Conservation (phyloP, 1,140 invertebrate species). For the Orchesella cincta region DNA sequence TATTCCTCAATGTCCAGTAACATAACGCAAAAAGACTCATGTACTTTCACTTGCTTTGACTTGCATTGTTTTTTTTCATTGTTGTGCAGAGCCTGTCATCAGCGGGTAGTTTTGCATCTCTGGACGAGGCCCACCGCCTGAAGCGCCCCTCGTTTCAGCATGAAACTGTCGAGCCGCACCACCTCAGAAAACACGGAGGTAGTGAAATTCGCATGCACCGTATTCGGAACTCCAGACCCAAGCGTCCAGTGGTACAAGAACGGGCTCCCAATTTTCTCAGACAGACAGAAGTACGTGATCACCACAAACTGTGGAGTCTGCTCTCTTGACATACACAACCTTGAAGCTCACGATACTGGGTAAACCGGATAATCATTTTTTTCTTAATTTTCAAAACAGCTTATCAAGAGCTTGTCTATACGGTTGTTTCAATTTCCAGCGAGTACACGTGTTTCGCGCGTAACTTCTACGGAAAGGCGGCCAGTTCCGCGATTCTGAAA, state of each 20-base stretch:
- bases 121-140: slow-evolving; percentile 56
- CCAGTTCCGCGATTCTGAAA: slow-evolving; percentile 69
- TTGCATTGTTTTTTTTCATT: not conserved
- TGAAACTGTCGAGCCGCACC: slow-evolving; percentile 74
- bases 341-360: slow-evolving; percentile 53
- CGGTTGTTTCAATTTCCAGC: not conserved
- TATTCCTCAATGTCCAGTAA: too few relatives aligned
- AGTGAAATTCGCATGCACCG: slow-evolving; percentile 79
- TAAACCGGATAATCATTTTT: not conserved
- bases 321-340: slow-evolving; percentile 69
- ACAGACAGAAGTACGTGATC: slow-evolving; percentile 59
- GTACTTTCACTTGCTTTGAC: not conserved
- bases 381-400: not conserved
- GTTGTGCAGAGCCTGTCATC: not conserved
- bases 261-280: slow-evolving; percentile 59
- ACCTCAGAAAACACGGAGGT: slow-evolving; percentile 67
- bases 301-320: slow-evolving; percentile 69
- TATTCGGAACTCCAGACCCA: slow-evolving; percentile 78
- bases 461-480: slow-evolving; percentile 71
- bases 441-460: slow-evolving; percentile 64
- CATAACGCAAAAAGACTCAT: too few relatives aligned
- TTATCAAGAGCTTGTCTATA: not conserved
- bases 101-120: not conserved
- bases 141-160: slow-evolving; percentile 77
- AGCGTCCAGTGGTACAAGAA: slow-evolving; percentile 81